phyloP scores from a whole-genome alignment of 2,113 vertebrate species.

The Arvicanthis niloticus region DNA sequence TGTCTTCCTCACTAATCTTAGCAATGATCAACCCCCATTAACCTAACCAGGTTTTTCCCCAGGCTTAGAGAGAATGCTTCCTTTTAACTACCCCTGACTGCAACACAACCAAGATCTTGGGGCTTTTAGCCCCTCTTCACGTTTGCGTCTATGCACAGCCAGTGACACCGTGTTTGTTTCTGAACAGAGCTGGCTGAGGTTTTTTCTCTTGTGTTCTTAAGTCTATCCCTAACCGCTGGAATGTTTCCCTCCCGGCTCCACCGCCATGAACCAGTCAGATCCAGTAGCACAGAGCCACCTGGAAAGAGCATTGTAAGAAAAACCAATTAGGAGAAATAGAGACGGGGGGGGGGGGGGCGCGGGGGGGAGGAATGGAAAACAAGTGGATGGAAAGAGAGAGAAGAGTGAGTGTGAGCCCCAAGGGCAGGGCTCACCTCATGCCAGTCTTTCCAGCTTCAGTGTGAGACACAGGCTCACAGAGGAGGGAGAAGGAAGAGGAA shows the following conservation, averaged over 20 bases:
- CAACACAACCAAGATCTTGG: background rate
- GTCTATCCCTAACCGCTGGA: background rate
- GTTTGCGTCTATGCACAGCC: background rate
- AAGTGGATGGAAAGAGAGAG: background rate
- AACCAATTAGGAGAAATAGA: background rate
- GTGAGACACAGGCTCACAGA: background rate
- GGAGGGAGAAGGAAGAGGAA: background rate
- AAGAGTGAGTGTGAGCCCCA: background rate
- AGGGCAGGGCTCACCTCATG: background rate
- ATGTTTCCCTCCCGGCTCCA: background rate
- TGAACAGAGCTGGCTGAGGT: background rate
- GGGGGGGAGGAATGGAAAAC: background rate
- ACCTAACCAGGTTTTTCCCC: conserved; percentile 24
- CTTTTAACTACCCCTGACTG: background rate
- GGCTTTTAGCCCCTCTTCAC: background rate
- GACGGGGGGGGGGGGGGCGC: no score
- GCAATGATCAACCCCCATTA: background rate
- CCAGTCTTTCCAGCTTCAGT: background rate
- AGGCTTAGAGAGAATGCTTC: conserved; percentile 29
- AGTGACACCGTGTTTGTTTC: background rate
- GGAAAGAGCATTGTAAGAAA: background rate
- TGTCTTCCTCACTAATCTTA: background rate
- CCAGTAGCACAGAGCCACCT: background rate
- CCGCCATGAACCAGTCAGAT: background rate
- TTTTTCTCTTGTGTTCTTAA: background rate